Evolutionary conservation across 2,113 vertebrate genomes (phyloP), one percentile per base, ranked within the genome.

Genomic region (Craseonycteris thonglongyai): DNA sequence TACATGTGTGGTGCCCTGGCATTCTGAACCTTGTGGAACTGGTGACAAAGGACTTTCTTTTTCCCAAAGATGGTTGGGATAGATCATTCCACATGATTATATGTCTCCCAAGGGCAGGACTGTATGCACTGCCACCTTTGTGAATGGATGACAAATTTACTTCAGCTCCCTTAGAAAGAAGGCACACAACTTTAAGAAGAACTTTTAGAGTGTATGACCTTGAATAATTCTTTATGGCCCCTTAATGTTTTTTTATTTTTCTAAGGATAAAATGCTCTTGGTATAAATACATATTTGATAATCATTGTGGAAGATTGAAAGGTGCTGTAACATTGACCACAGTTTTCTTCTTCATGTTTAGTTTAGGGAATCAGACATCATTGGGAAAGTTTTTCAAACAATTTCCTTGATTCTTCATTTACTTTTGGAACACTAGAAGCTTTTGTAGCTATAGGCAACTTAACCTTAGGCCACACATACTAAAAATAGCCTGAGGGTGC

Each of bases 161-260:
- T 79, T 14, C 2, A 75, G 47, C 8, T 92, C 45, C 59, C 54
- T 88, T 92, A 51, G 65, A 61, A 93, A 40, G 61, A 80, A 90
- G 69, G 58, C n/a, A 56, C 51, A 63, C 5, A 40, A n/a, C 40
- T 83, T 94, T 71, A 72, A 88, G 45, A 81, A 65, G 49, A 8
- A 51, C 61, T 92, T 90, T 89, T 49, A 51, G 21, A 91, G 54
- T 80, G 65, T 11, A 51, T 49, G 81, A 89, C 42, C 11, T 82
- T 58, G 9, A 91, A 86, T 21, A 54, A 90, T 12, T 51, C 28
- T 84, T 78, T 94, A 42, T 33, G 26, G 49, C 18, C 85, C 86
- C 47, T 91, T 87, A 47, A 86, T 93, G 74, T 22, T 85, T 96
- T 85, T 96, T 93, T 58, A 86, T 71, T 66, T 91, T 79, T 72